A percentile compares a stretch with the other conserved stretches of the same genome.
phyloP scores from a whole-genome alignment of 2,113 vertebrate genomes.

The Petromus typicus region DNA sequence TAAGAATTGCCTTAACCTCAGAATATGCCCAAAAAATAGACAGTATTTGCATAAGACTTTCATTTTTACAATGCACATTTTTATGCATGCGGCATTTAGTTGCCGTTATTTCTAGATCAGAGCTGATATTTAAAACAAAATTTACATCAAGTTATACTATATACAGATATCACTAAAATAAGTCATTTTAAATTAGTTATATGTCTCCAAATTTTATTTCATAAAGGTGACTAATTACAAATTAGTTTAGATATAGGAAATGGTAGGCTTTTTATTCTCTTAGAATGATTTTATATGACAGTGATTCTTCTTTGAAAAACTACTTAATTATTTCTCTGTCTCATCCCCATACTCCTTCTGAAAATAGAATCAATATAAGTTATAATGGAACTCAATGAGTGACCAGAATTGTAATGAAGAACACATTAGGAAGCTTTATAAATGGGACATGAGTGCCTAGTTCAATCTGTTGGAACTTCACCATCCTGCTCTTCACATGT shows the following conservation, averaged over 20 bases:
- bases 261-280: conserved; percentile 16
- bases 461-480: conserved; percentile 57
- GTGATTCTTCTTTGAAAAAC: conserved; percentile 80
- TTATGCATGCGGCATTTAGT: neutral
- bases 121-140: conserved; percentile 26
- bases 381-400: conserved; percentile 80
- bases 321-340: conserved; percentile 77
- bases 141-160: neutral
- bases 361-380: conserved; percentile 84
- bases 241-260: conserved; percentile 47
- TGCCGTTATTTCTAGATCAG: neutral
- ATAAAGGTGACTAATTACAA: conserved; percentile 12
- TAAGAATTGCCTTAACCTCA: neutral
- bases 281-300: conserved; percentile 69
- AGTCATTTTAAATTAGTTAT: neutral
- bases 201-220: conserved; percentile 31
- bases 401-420: conserved; percentile 83
- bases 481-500: conserved; percentile 57
- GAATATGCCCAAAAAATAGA: neutral
- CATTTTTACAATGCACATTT: conserved; percentile 12
- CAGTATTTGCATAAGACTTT: neutral
- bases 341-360: conserved; percentile 78
- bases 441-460: conserved; percentile 57
- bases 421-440: conserved; percentile 66
- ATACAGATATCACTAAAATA: neutral